Evolutionary conservation across 1,140 invertebrate species (phyloP).

Genomic region (Hesperophylax magnus): DNA sequence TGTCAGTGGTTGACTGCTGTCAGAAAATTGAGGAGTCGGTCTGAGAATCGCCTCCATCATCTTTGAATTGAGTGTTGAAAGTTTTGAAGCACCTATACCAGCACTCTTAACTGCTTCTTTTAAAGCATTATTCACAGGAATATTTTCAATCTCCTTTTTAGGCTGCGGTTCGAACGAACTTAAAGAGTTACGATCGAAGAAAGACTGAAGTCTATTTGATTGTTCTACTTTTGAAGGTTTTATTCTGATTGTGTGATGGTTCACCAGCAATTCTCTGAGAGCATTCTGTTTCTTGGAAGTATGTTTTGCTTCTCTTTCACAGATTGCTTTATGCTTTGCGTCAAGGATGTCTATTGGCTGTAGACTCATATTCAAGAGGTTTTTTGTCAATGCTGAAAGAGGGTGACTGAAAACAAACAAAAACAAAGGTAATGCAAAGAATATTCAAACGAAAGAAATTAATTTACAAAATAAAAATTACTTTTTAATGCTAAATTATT

Average conservation of each 20-base stretch:
- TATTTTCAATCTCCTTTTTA: not conserved
- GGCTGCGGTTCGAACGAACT: slow-evolving; percentile 7
- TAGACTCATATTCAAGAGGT: slow-evolving; percentile 67
- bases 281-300: slow-evolving; percentile 64
- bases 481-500: no score
- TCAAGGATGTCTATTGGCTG: slow-evolving; percentile 62
- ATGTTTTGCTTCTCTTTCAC: slow-evolving; percentile 53
- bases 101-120: not conserved
- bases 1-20: not conserved
- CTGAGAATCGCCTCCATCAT: slow-evolving; percentile 28
- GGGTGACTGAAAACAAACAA: slow-evolving; percentile 63
- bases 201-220: slow-evolving; percentile 37
- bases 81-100: not conserved
- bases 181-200: slow-evolving; percentile 43
- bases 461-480: no score
- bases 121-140: not conserved
- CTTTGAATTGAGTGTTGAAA: slow-evolving; percentile 14
- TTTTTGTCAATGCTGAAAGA: slow-evolving; percentile 66
- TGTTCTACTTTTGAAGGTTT: slow-evolving; percentile 67
- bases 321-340: slow-evolving; percentile 50
- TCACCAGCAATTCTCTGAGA: slow-evolving; percentile 64
- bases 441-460: no score
- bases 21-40: slow-evolving; percentile 27
- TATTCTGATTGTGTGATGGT: slow-evolving; percentile 66
- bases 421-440: not conserved